Conservation (phyloP, 2,113 vertebrate species). For the Pelecanus crispus region DNA sequence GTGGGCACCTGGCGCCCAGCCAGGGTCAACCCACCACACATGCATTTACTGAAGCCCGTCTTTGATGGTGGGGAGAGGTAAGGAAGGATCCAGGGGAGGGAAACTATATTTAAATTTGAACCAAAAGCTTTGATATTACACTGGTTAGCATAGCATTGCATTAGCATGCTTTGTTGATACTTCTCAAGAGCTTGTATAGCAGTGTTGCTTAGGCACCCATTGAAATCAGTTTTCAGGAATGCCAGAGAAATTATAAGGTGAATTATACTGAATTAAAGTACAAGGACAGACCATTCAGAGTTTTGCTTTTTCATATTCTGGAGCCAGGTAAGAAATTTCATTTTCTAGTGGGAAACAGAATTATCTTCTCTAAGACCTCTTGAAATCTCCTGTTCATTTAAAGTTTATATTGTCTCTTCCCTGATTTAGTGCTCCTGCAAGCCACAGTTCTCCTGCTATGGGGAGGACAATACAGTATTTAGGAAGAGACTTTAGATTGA, state of each 20-base stretch:
- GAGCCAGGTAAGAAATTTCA: not conserved
- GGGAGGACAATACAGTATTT: not conserved
- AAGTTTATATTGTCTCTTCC: not conserved
- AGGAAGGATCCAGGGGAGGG: not conserved
- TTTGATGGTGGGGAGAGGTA: not conserved
- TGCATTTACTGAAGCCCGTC: not conserved
- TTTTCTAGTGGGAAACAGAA: slow-evolving; percentile 20
- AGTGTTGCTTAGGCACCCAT: not conserved
- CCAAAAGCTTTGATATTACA: not conserved
- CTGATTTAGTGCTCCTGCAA: not conserved
- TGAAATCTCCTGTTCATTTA: slow-evolving; percentile 11
- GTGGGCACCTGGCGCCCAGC: not conserved
- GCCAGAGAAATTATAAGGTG: not conserved
- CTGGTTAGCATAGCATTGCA: not conserved
- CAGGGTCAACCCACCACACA: not conserved
- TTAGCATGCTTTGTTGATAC: not conserved
- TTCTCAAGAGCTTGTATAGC: not conserved
- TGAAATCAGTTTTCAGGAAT: not conserved
- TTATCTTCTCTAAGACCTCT: slow-evolving; percentile 17
- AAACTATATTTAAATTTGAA: not conserved
- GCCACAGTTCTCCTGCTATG: not conserved
- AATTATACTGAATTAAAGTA: not conserved
- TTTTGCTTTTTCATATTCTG: slow-evolving; percentile 5
- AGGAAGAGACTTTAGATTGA: not conserved
- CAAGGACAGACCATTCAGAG: not conserved